phyloP scores from a whole-genome alignment of 2,113 vertebrate genomes.

The Callithrix jacchus region DNA sequence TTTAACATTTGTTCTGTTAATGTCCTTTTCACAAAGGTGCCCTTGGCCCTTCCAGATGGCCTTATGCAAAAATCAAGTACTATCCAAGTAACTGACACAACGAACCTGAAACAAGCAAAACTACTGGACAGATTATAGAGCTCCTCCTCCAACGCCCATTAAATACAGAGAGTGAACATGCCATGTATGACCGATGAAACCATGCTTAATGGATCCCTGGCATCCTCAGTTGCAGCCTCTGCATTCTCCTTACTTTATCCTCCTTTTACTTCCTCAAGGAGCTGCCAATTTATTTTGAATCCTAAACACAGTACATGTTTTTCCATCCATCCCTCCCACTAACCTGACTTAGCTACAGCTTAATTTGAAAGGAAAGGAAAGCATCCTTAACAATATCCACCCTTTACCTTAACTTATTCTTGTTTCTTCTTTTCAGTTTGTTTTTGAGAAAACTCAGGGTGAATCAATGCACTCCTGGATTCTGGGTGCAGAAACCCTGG shows the following conservation, averaged over 20 bases:
- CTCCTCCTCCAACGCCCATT: background rate
- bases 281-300: slow-evolving; percentile 43
- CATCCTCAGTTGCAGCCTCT: background rate
- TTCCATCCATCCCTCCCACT: background rate
- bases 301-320: background rate
- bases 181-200: background rate
- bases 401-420: background rate
- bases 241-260: background rate
- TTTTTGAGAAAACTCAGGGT: background rate
- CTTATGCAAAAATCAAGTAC: background rate
- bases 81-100: background rate
- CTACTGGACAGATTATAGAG: background rate
- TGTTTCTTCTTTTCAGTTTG: background rate
- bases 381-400: background rate
- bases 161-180: background rate
- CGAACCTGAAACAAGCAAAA: slow-evolving; percentile 1
- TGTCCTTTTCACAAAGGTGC: background rate
- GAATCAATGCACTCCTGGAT: too few species aligned
- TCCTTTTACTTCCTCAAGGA: background rate
- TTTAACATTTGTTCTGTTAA: background rate
- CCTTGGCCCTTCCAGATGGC: background rate
- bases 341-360: background rate
- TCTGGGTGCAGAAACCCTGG: background rate
- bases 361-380: background rate
- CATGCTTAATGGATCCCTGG: background rate